Evolutionary conservation across 2,113 vertebrate species (phyloP), one percentile per base, ranked within the genome.

Genomic region (Paedocypris sp.): DNA sequence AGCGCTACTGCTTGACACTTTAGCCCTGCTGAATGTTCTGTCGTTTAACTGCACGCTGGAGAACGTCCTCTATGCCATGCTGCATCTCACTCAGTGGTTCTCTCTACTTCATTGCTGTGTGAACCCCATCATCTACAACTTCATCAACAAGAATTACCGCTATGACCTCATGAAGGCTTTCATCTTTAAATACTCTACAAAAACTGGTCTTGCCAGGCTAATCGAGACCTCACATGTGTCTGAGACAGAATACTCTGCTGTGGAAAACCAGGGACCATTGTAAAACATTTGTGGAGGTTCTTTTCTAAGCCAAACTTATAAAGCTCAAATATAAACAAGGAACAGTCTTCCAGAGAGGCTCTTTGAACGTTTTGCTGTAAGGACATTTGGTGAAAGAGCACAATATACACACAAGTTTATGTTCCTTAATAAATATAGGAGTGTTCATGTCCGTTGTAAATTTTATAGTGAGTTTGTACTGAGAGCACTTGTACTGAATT

Each of bases 91-190:
- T 0, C 92, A 95, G 79, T 93, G 91, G 35, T 79, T 91, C 70
- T 92, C 92, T 0, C 79, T 95, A 2, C 71, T 89, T 23, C 93
- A 95, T 73, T 97, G 93, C 77, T 93, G 90, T 0, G 46, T 90
- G 75, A 95, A 95, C 71, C 93, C 93, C 0, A 77, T 92, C 50
- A 83, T 96, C 2, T 96, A 96, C 72, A 91, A 85, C 72, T 88
- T 93, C 76, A 87, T 94, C 67, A 85, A 86, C 77, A 84, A 87
- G 59, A 91, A 84, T 79, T 90, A 91, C 74, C 81, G 90, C 66
- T 90, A 91, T 0, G 89, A 93, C 81, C 88, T 96, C 47, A 92
- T 93, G 90, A 92, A 93, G 65, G 88, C 90, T 47, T 92, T 95
- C 69, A 90, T 93, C 69, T 91, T 93, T 77, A 93, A 88, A 75